Evolutionary conservation across 2,797 vertebrate genomes (phyloP).

Genomic region (Siniperca undulata): DNA sequence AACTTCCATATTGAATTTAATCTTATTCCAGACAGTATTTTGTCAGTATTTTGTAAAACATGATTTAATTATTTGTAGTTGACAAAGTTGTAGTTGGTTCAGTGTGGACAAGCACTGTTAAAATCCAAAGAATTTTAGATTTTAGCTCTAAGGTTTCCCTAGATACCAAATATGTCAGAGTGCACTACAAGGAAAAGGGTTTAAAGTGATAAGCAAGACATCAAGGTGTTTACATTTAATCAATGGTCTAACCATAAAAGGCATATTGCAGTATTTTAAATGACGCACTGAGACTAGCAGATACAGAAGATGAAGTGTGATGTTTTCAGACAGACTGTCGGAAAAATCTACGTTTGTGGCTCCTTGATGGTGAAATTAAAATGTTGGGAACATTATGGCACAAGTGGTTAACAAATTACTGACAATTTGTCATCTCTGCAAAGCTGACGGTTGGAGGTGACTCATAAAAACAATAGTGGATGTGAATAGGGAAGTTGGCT

Average conservation of each 20-base stretch:
- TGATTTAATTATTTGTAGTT: background rate
- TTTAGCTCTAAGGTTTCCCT: background rate
- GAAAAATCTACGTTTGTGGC: background rate
- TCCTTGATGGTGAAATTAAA: background rate
- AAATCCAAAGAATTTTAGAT: background rate
- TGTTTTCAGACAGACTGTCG: background rate
- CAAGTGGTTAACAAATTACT: conserved; percentile 37
- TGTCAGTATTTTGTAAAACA: background rate
- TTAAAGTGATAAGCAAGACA: background rate
- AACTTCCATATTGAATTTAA: too few relatives aligned
- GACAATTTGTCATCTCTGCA: conserved; percentile 11
- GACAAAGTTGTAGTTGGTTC: background rate
- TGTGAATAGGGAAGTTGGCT: conserved; percentile 65
- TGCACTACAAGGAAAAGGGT: background rate
- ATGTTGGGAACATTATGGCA: conserved; percentile 13
- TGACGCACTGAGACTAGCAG: background rate
- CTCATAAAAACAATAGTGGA: conserved; percentile 57
- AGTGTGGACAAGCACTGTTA: background rate
- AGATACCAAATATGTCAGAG: background rate
- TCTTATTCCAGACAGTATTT: background rate
- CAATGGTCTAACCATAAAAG: background rate
- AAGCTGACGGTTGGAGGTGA: conserved; percentile 54
- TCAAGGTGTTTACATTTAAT: background rate
- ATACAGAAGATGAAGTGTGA: background rate
- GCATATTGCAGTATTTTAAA: background rate